phyloP scores from a whole-genome alignment of 2,113 vertebrate genomes.

The Labeo rohita region DNA sequence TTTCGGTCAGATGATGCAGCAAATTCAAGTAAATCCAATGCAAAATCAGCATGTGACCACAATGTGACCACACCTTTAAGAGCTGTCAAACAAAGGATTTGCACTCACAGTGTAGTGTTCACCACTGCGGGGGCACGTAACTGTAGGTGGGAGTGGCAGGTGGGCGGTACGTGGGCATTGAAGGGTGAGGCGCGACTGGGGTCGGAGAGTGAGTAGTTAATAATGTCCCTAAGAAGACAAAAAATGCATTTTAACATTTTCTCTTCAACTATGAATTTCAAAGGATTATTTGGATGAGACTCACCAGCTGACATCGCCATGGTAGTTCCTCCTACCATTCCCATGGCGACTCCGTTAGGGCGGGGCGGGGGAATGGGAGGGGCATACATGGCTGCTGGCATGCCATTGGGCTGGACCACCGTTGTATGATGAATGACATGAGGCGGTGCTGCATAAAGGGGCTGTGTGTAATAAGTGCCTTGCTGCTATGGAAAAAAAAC shows the following conservation, averaged over 20 bases:
- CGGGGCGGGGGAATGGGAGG: slow-evolving; percentile 82
- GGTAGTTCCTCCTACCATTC: slow-evolving; percentile 97
- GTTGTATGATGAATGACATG: slow-evolving; percentile 99
- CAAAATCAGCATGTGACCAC: background rate
- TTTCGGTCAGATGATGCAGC: background rate
- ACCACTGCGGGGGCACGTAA: slow-evolving; percentile 97
- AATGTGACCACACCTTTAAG: background rate
- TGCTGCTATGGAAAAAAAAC: slow-evolving; percentile 78
- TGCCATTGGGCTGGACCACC: slow-evolving; percentile 97
- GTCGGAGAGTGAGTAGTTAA: slow-evolving; percentile 95
- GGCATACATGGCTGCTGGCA: slow-evolving; percentile 95
- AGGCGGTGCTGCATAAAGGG: slow-evolving; percentile 94
- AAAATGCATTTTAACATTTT: background rate
- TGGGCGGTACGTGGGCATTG: slow-evolving; percentile 92
- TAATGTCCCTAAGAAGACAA: slow-evolving; percentile 77
- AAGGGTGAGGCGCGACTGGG: slow-evolving; percentile 88
- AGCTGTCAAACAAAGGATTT: background rate
- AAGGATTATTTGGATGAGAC: slow-evolving; percentile 36
- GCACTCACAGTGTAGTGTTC: slow-evolving; percentile 83
- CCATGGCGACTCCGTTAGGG: slow-evolving; percentile 90
- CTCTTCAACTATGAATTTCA: background rate
- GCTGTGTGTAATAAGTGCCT: slow-evolving; percentile 96
- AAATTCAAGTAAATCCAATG: background rate
- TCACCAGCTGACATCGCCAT: slow-evolving; percentile 99
- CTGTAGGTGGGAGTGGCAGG: slow-evolving; percentile 96